A percentile compares a stretch with the other conserved stretches of the same genome.
These are phyloP conservation scores for Selene dorsalis DNA, from an alignment of 2,797 vertebrate species.

Conservation along the genomic window DNA sequence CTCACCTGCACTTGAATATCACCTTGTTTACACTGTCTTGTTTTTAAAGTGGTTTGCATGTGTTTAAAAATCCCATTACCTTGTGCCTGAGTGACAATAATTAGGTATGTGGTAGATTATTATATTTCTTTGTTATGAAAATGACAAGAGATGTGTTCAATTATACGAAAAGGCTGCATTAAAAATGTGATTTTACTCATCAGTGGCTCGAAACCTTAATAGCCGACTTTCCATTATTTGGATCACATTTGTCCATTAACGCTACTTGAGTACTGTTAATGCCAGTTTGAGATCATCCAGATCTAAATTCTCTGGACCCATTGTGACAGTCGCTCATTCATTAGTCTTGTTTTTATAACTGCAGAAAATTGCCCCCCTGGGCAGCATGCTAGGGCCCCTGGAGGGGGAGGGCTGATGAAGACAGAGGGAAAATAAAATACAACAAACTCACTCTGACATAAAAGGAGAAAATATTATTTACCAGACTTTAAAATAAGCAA, in stretches of 20 bases:
- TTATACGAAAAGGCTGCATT: constrained; percentile 31
- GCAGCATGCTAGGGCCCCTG: too few relatives aligned
- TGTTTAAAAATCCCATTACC: constrained; percentile 34
- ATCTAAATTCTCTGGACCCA: not conserved
- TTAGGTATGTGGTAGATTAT: constrained; percentile 34
- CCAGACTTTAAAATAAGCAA: too few relatives aligned
- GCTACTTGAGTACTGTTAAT: constrained; percentile 26
- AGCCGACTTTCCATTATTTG: constrained; percentile 47
- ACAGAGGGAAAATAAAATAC: too few relatives aligned
- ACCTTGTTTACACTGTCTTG: constrained; percentile 1
- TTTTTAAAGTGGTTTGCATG: constrained; percentile 14
- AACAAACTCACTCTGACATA: too few relatives aligned
- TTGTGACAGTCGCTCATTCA: not conserved
- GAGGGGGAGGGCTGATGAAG: too few relatives aligned
- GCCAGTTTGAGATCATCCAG: constrained; percentile 8
- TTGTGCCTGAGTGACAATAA: constrained; percentile 36
- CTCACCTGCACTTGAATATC: not conserved
- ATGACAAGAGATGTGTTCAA: constrained; percentile 9
- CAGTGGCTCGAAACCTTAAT: constrained; percentile 39
- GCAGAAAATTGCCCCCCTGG: too few relatives aligned
- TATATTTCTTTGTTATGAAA: constrained; percentile 32
- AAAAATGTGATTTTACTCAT: constrained; percentile 60
- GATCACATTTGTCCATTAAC: constrained; percentile 41
- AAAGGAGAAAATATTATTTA: too few relatives aligned
- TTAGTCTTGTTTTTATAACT: too few relatives aligned